Percentiles rank a stretch among this genome's conserved stretches.
Conservation (phyloP, 2,888 invertebrate species). For the Caenorhabditis sulstoni region DNA sequence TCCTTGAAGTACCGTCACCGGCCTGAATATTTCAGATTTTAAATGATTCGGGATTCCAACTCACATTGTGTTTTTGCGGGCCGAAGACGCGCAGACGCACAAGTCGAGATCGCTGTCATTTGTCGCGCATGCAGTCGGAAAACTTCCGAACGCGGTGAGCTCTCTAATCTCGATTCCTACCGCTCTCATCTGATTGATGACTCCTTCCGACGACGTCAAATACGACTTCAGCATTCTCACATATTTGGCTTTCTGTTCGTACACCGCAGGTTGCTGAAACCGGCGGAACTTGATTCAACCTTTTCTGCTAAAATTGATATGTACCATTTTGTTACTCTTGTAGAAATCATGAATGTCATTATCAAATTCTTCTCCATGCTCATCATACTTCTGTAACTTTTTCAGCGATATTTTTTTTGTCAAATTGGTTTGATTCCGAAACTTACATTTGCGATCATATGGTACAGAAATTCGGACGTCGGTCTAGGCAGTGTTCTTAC, state of each 20-base stretch:
- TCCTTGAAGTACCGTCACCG: conserved; percentile 17
- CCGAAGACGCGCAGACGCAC: conserved; percentile 12
- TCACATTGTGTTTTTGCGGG: background rate
- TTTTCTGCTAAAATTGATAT: background rate
- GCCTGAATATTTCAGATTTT: conserved; percentile 3
- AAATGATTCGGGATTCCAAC: background rate
- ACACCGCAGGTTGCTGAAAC: conserved; percentile 1
- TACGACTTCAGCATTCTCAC: conserved; percentile 2
- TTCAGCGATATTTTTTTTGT: too few relatives aligned
- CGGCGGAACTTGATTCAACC: background rate
- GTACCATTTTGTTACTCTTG: background rate
- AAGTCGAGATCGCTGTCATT: conserved; percentile 36
- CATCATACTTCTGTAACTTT: too few relatives aligned
- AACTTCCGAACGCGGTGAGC: conserved; percentile 30
- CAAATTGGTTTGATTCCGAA: too few relatives aligned
- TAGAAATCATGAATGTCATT: too few relatives aligned
- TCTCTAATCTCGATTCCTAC: conserved; percentile 3
- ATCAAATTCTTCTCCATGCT: too few relatives aligned
- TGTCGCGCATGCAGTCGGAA: conserved; percentile 20
- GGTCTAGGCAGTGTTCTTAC: too few relatives aligned
- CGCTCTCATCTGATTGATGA: conserved; percentile 9
- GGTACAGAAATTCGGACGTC: too few relatives aligned
- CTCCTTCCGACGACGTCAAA: background rate
- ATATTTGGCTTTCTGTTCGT: background rate
- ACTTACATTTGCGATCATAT: too few relatives aligned